A percentile compares a stretch with the other conserved stretches of the same genome.
phyloP scores from a whole-genome alignment of 2,113 vertebrate species.

The Caretta caretta region DNA sequence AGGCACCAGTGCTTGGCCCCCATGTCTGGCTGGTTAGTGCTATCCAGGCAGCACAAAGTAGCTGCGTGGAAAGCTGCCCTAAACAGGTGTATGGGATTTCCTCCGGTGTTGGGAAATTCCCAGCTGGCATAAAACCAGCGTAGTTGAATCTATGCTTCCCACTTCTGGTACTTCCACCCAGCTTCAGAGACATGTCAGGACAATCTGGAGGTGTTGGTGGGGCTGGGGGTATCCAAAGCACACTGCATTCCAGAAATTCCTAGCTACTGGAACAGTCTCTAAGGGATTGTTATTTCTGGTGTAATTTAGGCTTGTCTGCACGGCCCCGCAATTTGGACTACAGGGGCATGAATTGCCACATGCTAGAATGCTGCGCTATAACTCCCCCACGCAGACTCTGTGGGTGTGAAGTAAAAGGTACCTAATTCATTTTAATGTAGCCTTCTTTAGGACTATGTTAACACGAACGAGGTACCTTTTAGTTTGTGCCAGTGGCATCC shows the following conservation, averaged over 20 bases:
- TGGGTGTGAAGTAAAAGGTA: neutral
- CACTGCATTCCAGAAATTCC: neutral
- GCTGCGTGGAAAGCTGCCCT: neutral
- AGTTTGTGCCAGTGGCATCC: neutral
- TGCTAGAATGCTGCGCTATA: neutral
- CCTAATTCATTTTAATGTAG: neutral
- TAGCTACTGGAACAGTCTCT: neutral
- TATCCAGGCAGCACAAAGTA: neutral
- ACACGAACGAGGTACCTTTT: neutral
- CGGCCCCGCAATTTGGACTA: neutral
- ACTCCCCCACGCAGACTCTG: neutral
- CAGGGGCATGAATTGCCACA: neutral
- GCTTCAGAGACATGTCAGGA: accelerated
- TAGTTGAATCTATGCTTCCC: neutral
- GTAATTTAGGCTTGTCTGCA: neutral
- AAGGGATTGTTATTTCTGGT: neutral
- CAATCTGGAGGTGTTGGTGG: neutral
- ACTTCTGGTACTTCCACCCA: neutral
- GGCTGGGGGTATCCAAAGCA: neutral
- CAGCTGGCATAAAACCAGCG: neutral
- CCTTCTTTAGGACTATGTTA: neutral
- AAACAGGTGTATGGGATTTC: neutral
- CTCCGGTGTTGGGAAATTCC: neutral
- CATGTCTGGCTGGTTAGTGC: neutral
- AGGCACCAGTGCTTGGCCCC: neutral